Percentiles rank a stretch among this genome's conserved stretches.
These are phyloP conservation scores for Aleiodes sp. DNA, from an alignment of 1,140 invertebrate genomes.

Conservation along the genomic window DNA sequence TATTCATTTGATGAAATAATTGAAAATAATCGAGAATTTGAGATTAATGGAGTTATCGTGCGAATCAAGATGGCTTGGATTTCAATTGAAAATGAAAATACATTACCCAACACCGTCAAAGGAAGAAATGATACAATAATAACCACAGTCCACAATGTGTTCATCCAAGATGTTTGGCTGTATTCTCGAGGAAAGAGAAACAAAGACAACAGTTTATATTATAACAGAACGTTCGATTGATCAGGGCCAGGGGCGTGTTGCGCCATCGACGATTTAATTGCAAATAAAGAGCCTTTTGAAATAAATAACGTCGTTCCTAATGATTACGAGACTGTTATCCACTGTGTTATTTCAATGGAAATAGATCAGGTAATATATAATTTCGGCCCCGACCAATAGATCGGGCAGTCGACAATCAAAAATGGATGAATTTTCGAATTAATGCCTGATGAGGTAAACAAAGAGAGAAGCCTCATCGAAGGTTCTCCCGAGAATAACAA, in stretches of 20 bases:
- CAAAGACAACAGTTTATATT: neutral
- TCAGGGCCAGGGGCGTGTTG: no score
- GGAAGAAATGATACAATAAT: conserved; percentile 25
- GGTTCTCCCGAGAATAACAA: neutral
- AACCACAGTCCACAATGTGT: neutral
- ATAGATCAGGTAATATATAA: no score
- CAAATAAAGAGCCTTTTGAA: neutral
- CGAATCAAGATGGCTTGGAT: no score
- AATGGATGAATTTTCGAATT: neutral
- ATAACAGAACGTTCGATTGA: neutral
- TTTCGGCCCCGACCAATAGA: neutral
- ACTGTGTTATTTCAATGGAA: no score
- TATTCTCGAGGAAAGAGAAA: neutral
- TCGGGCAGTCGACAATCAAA: neutral
- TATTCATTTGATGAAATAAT: no score
- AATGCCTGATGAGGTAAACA: neutral
- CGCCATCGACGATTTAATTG: no score
- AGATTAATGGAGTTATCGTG: no score
- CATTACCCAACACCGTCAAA: conserved; percentile 44
- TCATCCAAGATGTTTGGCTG: neutral
- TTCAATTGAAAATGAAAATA: no score
- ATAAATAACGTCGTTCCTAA: neutral
- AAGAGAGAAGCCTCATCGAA: neutral
- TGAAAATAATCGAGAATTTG: no score
- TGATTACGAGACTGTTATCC: no score